Evolutionary conservation across 2,113 vertebrate genomes (phyloP), one percentile per base, ranked within the genome.

Genomic region (Entelurus aequoreus): DNA sequence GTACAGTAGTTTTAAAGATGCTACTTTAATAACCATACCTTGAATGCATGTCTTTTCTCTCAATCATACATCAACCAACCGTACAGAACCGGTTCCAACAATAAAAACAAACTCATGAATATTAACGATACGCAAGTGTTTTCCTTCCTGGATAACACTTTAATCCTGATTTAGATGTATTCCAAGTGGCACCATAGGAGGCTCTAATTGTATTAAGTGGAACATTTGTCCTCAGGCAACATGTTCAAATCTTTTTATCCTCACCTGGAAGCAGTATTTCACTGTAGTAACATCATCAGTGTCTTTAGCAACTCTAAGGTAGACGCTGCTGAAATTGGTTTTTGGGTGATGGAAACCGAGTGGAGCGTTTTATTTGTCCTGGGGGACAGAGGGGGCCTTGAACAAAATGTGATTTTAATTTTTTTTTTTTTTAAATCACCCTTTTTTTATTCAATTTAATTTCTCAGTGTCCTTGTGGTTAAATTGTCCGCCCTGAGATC

Each of bases 181-280:
- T 73, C 60, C 66, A 21, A 46, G 8, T 47, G 56, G 38, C 50
- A 16, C 65, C 44, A 48, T 60, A 57, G 6, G 44, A 57, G 53
- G 19, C 42, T 28, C 6, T 83, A 78, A 83, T 76, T 74, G 64
- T 73, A 53, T 73, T 52, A 71, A 67, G 52, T 60, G 55, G 60
- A 60, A 64, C 76, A 66, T 77, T 81, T 71, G 54, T 64, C 76
- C 67, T 51, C 58, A 0, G 52, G 71, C 56, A n/a, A 63, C 69
- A 63, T 16, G 10, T 65, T 66, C 4, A 68, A 79, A 83, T 84
- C 68, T 66, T 69, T 80, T 86, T 84, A 86, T 66, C 63, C 56
- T 62, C 57, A 16, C 54, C 65, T 58, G 13, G 44, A 46, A 65
- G 78, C 78, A 59, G 49, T 79, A 65, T 79, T 76, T 83, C 78